These are phyloP conservation scores for Netelia virgata DNA, from an alignment of 2,888 invertebrate species.

Conservation along the genomic window DNA sequence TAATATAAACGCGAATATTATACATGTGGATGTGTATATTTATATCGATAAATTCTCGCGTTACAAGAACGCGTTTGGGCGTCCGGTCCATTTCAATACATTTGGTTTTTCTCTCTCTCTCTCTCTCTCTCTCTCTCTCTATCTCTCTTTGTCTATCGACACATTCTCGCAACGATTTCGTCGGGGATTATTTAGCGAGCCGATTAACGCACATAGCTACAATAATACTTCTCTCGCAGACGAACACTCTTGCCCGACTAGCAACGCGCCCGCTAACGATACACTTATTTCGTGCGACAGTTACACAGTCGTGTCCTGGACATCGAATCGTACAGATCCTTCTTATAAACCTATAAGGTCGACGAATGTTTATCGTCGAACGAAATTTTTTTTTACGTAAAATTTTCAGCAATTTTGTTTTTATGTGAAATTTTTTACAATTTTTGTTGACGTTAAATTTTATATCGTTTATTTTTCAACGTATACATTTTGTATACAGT, in stretches of 20 bases:
- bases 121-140: slow-evolving; percentile 17
- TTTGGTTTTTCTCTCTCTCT: slow-evolving; percentile 19
- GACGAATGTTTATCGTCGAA: not conserved
- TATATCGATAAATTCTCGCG: slow-evolving; percentile 20
- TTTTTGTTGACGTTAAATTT: too few species aligned
- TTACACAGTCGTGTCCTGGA: slow-evolving; percentile 15
- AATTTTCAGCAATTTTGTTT: too few species aligned
- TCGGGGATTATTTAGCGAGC: slow-evolving; percentile 64
- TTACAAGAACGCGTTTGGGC: slow-evolving; percentile 33
- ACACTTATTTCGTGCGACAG: slow-evolving; percentile 34
- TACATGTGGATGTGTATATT: not conserved
- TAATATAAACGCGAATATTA: not conserved
- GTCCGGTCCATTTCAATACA: slow-evolving; percentile 40
- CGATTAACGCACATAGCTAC: slow-evolving; percentile 60
- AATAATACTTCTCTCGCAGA: slow-evolving; percentile 20
- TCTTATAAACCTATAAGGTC: not conserved
- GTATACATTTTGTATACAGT: too few species aligned
- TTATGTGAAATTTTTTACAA: too few species aligned
- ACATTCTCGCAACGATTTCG: slow-evolving; percentile 57
- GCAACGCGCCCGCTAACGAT: slow-evolving; percentile 23
- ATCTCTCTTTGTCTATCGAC: slow-evolving; percentile 10
- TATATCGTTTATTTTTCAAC: too few species aligned
- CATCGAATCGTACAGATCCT: slow-evolving; percentile 11
- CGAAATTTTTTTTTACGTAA: not conserved
- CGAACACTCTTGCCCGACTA: slow-evolving; percentile 10